phyloP scores from a whole-genome alignment of 2,113 vertebrate species.

The Pseudopipra pipra region DNA sequence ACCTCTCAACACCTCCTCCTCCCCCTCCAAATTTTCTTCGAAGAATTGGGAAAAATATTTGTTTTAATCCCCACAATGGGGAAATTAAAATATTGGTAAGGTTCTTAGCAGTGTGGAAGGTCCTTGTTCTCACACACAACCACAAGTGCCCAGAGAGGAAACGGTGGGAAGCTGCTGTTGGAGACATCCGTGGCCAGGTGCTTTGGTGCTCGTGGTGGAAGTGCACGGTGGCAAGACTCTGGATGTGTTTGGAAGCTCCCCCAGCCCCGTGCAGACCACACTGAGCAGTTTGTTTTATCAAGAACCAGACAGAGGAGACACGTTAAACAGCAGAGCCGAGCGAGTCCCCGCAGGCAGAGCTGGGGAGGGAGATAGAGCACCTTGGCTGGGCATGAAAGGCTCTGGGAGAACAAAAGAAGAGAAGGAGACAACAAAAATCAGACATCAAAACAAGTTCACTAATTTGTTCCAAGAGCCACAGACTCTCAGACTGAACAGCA shows the following conservation, averaged over 20 bases:
- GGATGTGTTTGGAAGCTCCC: neutral
- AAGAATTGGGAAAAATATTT: neutral
- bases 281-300: neutral
- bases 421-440: neutral
- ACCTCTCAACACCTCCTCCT: neutral
- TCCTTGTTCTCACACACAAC: neutral
- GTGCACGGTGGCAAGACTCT: rapidly evolving
- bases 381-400: neutral
- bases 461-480: neutral
- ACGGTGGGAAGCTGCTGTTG: neutral
- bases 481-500: neutral
- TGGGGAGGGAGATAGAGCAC: neutral
- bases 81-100: neutral
- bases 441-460: neutral
- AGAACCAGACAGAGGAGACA: neutral
- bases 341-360: neutral
- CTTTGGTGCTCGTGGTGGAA: neutral
- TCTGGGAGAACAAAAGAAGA: neutral
- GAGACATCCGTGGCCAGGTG: neutral
- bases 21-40: rapidly evolving
- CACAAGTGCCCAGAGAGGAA: neutral
- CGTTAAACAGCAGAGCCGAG: neutral
- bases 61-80: neutral
- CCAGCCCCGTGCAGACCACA: neutral
- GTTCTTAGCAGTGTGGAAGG: no score